Percentiles rank a stretch among this genome's conserved stretches.
Evolutionary conservation across 2,888 invertebrate species (phyloP).

Genomic region (Sinodicranocentrus sp.): DNA sequence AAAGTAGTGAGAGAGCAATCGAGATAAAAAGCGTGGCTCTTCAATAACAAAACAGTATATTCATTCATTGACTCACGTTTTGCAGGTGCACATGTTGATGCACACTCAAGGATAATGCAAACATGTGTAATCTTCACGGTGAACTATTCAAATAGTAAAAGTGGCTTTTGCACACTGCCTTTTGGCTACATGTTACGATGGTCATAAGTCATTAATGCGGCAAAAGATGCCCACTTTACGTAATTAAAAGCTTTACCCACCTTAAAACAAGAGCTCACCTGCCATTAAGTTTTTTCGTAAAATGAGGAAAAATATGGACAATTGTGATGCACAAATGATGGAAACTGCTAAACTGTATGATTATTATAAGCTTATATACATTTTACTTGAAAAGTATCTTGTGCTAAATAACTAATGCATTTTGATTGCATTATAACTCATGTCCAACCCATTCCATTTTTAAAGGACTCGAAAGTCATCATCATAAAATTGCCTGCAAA

Average conservation of each 20-base stretch:
- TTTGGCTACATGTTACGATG: background rate
- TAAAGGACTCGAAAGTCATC: background rate
- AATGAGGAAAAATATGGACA: background rate
- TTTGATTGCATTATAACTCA: slow-evolving; percentile 25
- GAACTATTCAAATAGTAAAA: slow-evolving; percentile 32
- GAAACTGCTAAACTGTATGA: background rate
- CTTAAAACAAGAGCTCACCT: too few relatives aligned
- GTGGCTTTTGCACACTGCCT: slow-evolving; percentile 1
- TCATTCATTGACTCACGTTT: slow-evolving; percentile 13
- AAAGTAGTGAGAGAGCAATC: background rate
- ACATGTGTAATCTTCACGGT: slow-evolving; percentile 36
- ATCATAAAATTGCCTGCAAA: background rate
- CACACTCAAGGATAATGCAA: background rate
- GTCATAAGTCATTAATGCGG: too few relatives aligned
- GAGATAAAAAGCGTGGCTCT: background rate
- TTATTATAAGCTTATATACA: background rate
- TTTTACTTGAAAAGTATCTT: background rate
- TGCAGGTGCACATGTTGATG: too few relatives aligned
- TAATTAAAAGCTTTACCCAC: too few relatives aligned
- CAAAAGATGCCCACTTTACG: too few relatives aligned
- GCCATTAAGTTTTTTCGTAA: too few relatives aligned
- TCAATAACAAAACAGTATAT: too few relatives aligned
- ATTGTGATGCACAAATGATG: too few relatives aligned
- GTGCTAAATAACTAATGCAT: slow-evolving; percentile 14
- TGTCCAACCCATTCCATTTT: background rate